phyloP scores from a whole-genome alignment of 2,888 invertebrate species.

The Sarcophaga carnaria region DNA sequence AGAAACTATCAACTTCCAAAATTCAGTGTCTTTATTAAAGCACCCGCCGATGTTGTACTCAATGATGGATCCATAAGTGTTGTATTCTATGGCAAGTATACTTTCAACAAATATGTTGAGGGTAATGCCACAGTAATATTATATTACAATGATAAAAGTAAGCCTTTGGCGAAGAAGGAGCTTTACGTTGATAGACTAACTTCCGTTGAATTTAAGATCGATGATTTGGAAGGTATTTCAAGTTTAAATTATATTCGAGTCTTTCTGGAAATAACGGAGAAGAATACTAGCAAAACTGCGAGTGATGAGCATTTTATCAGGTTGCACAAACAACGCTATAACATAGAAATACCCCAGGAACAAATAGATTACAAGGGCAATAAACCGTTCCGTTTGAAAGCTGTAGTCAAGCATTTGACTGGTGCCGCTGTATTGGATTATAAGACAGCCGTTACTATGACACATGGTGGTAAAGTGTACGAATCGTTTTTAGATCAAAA shows the following conservation, averaged over 20 bases:
- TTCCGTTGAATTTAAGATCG: constrained; percentile 85
- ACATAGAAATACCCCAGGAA: neutral
- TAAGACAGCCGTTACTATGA: constrained; percentile 1
- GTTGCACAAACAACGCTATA: neutral
- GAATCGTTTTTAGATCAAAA: constrained; percentile 81
- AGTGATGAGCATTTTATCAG: neutral
- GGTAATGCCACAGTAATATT: constrained; percentile 86
- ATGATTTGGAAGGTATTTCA: neutral
- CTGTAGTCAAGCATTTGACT: neutral
- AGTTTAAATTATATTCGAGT: neutral
- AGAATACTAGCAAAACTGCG: neutral
- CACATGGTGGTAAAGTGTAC: constrained; percentile 79
- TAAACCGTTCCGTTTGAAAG: neutral
- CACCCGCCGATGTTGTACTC: constrained; percentile 90
- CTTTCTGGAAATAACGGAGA: neutral
- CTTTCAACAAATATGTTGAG: constrained; percentile 92
- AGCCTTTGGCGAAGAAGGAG: constrained; percentile 83
- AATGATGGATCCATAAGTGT: constrained; percentile 80
- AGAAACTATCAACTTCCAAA: neutral
- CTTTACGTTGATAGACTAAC: constrained; percentile 94
- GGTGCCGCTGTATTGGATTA: neutral
- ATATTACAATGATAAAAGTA: neutral
- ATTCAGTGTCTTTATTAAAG: constrained; percentile 86
- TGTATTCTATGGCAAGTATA: constrained; percentile 84
- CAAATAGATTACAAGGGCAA: neutral